These are phyloP conservation scores for Noctua janthe DNA, from an alignment of 2,888 invertebrate genomes.

Conservation along the genomic window DNA sequence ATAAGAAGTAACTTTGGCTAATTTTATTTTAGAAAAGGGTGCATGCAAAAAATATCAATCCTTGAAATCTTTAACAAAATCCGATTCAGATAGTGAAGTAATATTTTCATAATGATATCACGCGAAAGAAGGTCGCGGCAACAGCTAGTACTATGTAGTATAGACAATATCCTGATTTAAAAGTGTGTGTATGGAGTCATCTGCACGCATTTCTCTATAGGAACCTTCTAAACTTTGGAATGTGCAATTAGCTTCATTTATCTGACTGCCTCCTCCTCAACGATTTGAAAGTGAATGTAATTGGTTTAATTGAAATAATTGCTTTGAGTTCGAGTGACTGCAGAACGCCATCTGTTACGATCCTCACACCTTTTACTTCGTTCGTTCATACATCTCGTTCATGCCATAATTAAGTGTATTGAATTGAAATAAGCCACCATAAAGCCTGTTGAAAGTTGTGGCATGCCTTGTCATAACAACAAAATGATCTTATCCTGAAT, in stretches of 20 bases:
- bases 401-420: background rate
- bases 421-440: background rate
- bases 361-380: background rate
- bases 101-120: too few species aligned
- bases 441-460: background rate
- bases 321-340: background rate
- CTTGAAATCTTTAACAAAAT: too few species aligned
- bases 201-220: too few species aligned
- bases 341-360: background rate
- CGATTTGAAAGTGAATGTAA: background rate
- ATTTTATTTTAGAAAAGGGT: too few species aligned
- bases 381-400: background rate
- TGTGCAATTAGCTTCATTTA: background rate
- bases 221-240: background rate
- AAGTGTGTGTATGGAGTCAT: too few species aligned
- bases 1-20: too few species aligned
- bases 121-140: too few species aligned
- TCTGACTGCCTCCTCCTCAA: background rate
- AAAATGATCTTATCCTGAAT: background rate
- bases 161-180: too few species aligned
- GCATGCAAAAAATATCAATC: too few species aligned
- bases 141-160: too few species aligned
- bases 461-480: background rate
- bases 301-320: conserved; percentile 1
- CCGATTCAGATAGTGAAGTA: too few species aligned